These are phyloP conservation scores for Hestina assimilis DNA, from an alignment of 1,140 invertebrate species.

Conservation along the genomic window DNA sequence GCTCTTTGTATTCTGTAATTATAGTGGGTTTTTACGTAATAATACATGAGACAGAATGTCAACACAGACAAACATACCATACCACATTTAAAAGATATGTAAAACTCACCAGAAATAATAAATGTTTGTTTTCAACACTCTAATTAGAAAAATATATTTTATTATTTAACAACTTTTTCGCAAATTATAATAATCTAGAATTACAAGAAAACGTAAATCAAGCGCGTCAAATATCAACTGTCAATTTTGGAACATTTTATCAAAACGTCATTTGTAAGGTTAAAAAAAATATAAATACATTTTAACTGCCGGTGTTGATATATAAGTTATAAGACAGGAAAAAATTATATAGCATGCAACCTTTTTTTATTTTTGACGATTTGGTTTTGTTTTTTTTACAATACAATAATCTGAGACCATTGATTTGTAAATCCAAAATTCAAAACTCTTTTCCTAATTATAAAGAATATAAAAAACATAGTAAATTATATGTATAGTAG, in stretches of 20 bases:
- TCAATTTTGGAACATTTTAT: conserved; percentile 55
- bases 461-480: no score
- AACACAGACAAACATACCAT: no score
- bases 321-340: not conserved
- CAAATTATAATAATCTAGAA: not conserved
- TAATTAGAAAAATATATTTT: not conserved
- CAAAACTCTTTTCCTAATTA: no score
- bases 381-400: not conserved
- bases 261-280: conserved; percentile 34
- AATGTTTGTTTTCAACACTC: not conserved
- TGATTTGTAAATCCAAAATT: no score
- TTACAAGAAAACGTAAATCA: not conserved
- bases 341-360: not conserved
- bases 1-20: no score
- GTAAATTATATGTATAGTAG: no score
- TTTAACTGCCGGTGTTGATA: not conserved
- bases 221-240: conserved; percentile 45
- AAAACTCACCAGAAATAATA: not conserved
- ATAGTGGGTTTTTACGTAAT: no score
- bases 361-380: not conserved
- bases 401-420: no score
- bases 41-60: not conserved
- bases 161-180: not conserved
- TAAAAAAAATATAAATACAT: conserved; percentile 4
- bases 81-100: not conserved